phyloP scores from a whole-genome alignment of 2,797 vertebrate species.

The Glossophaga mutica region DNA sequence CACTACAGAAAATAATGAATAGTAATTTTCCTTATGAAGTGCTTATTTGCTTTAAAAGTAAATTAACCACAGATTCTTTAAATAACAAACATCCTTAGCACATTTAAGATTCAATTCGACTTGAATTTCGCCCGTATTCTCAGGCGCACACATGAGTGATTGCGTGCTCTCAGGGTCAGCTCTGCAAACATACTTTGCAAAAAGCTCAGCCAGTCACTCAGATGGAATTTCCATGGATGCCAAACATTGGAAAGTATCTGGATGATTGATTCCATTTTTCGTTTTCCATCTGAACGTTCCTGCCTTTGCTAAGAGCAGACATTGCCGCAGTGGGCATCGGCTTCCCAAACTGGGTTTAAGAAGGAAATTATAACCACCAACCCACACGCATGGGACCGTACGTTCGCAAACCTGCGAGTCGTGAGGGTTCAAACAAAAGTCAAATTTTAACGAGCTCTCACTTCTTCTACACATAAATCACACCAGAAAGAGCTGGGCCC shows the following conservation, averaged over 20 bases:
- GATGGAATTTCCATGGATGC: background rate
- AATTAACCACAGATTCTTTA: slow-evolving; percentile 6
- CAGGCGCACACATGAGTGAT: background rate
- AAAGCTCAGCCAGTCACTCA: background rate
- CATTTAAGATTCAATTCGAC: background rate
- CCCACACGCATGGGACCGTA: background rate
- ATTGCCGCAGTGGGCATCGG: background rate
- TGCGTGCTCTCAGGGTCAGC: background rate
- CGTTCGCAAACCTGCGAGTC: background rate
- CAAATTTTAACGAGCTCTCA: background rate
- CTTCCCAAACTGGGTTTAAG: background rate
- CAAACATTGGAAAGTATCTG: background rate
- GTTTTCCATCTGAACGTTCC: background rate
- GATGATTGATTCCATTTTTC: background rate
- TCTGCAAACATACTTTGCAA: background rate
- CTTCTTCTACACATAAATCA: background rate
- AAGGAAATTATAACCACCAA: background rate
- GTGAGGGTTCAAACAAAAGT: slow-evolving; percentile 37
- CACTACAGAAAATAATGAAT: background rate
- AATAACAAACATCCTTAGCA: slow-evolving; percentile 38
- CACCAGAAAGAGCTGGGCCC: background rate
- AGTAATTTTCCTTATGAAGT: background rate
- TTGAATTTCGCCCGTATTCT: slow-evolving; percentile 27
- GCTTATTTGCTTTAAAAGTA: slow-evolving; percentile 47
- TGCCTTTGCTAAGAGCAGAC: background rate